phyloP scores from a whole-genome alignment of 35 echinoderm and acorn worm species.

The Stichopus chloronotus region DNA sequence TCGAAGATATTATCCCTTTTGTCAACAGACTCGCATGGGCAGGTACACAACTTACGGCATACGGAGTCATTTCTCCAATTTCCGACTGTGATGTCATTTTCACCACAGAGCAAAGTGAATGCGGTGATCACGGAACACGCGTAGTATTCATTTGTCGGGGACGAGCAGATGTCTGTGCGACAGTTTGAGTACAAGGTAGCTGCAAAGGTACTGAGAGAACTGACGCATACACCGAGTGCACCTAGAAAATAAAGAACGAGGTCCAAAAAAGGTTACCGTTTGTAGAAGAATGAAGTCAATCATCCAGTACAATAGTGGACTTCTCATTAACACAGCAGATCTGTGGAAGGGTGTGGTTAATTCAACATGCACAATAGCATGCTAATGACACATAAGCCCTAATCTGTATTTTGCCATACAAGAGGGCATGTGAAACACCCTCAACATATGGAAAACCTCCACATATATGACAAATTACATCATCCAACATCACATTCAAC shows the following conservation, averaged over 20 bases:
- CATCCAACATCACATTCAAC: too few species aligned
- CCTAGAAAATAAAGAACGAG: conserved; percentile 18
- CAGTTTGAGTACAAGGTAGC: conserved; percentile 65
- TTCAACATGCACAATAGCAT: too few species aligned
- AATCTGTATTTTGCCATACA: too few species aligned
- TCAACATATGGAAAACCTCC: too few species aligned
- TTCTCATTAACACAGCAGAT: too few species aligned
- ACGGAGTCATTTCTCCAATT: conserved; percentile 60
- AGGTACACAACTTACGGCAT: conserved; percentile 59
- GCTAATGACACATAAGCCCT: too few species aligned
- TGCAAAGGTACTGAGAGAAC: not conserved
- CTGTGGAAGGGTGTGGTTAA: too few species aligned
- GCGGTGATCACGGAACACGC: conserved; percentile 62
- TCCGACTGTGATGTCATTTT: conserved; percentile 27
- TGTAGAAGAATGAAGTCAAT: not conserved
- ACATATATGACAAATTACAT: too few species aligned
- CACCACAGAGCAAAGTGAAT: conserved; percentile 50
- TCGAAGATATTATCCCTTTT: too few species aligned
- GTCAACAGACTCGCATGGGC: too few species aligned
- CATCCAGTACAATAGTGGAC: not conserved
- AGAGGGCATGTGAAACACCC: too few species aligned
- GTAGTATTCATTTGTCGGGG: conserved; percentile 27
- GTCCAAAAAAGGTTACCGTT: not conserved
- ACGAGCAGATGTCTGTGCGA: conserved; percentile 54
- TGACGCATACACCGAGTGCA: conserved; percentile 59